phyloP scores from a whole-genome alignment of 2,888 invertebrate species.

The Drosophila cognata region DNA sequence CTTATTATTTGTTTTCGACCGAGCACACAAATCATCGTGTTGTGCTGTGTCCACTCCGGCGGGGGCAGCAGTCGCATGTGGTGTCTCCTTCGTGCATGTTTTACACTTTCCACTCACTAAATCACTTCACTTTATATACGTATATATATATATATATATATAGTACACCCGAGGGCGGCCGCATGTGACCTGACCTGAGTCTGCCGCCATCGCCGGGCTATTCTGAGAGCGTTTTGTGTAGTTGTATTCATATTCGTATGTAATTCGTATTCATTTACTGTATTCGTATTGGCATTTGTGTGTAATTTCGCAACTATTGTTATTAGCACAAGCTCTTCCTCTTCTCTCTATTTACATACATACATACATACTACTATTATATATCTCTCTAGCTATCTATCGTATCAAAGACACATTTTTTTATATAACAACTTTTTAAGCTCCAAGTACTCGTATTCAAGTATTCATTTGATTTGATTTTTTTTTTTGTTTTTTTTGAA shows the following conservation, averaged over 20 bases:
- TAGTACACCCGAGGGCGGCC: slow-evolving; percentile 19
- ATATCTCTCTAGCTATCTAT: slow-evolving; percentile 56
- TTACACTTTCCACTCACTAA: slow-evolving; percentile 24
- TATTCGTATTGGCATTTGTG: slow-evolving; percentile 31
- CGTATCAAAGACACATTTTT: slow-evolving; percentile 53
- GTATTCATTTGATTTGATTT: slow-evolving; percentile 51
- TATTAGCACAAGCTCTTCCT: slow-evolving; percentile 60
- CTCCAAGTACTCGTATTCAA: slow-evolving; percentile 62
- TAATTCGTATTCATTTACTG: slow-evolving; percentile 16
- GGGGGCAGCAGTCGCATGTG: slow-evolving; percentile 28
- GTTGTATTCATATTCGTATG: slow-evolving; percentile 33
- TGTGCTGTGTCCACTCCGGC: slow-evolving; percentile 6
- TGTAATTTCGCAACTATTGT: slow-evolving; percentile 52
- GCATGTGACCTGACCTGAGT: slow-evolving; percentile 20
- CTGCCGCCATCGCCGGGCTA: slow-evolving; percentile 9
- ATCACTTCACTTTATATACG: not conserved
- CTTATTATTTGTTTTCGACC: slow-evolving; percentile 4
- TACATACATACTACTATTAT: slow-evolving; percentile 13
- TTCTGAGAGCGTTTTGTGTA: slow-evolving; percentile 41
- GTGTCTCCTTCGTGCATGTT: slow-evolving; percentile 58
- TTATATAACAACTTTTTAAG: slow-evolving; percentile 37
- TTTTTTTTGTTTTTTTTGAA: slow-evolving; percentile 56
- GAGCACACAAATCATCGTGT: not conserved
- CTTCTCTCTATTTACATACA: slow-evolving; percentile 48
- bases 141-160: not conserved